Evolutionary conservation across 2,797 vertebrate species (phyloP).

Genomic region (Notoglanidium macrostoma): DNA sequence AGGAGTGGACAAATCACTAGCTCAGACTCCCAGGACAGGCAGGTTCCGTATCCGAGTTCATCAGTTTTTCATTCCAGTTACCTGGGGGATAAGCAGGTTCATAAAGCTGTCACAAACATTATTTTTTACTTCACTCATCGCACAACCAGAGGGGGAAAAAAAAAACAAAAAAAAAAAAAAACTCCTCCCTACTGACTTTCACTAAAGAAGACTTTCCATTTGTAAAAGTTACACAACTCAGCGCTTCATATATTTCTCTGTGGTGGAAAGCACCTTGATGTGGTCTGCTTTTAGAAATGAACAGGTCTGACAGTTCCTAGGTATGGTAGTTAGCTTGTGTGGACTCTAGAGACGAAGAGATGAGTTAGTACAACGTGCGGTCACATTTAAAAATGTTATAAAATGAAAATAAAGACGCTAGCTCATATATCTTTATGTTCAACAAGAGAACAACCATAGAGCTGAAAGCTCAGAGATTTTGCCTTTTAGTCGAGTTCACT

Average conservation of each 20-base stretch:
- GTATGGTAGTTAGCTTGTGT: neutral
- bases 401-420: neutral
- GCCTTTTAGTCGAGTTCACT: neutral
- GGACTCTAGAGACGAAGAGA: neutral
- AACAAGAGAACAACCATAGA: neutral
- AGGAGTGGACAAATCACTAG: neutral
- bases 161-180: neutral
- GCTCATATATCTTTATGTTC: neutral
- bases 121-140: neutral
- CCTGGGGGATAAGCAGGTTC: neutral
- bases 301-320: neutral
- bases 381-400: neutral
- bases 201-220: neutral
- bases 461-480: neutral
- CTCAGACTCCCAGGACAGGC: neutral
- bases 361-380: neutral
- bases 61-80: neutral
- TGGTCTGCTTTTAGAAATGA: neutral
- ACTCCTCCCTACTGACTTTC: neutral
- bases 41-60: neutral
- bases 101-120: slow-evolving; percentile 7
- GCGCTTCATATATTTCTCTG: neutral
- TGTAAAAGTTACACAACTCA: neutral
- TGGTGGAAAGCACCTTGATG: neutral
- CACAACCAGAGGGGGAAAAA: too few relatives aligned